phyloP scores from a whole-genome alignment of 35 echinoderm and acorn worm genomes.

The Eucidaris tribuloides region DNA sequence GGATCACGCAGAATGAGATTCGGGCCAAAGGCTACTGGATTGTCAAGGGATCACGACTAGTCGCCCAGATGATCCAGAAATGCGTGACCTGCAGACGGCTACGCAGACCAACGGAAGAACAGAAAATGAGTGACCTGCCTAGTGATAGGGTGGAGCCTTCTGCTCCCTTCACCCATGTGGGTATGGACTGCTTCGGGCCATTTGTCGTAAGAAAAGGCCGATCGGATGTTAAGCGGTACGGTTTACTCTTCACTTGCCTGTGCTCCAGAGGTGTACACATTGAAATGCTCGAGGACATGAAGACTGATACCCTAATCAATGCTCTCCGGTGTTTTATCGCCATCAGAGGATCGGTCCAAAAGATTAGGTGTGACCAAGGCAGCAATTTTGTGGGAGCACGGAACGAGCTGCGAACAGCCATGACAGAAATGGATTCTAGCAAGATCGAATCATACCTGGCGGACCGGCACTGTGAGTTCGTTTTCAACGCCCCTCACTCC shows the following conservation, averaged over 20 bases:
- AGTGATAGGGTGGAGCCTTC: neutral
- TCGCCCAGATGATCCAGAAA: neutral
- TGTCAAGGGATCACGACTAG: neutral
- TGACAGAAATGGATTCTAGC: constrained; percentile 33
- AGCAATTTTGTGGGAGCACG: constrained; percentile 70
- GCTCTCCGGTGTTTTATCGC: constrained; percentile 24
- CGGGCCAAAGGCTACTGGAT: constrained; percentile 16
- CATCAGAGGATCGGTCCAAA: constrained; percentile 22
- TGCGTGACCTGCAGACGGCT: neutral
- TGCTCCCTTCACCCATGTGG: constrained; percentile 51
- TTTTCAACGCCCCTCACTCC: constrained; percentile 42
- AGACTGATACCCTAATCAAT: constrained; percentile 27
- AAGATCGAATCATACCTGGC: neutral
- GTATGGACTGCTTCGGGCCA: constrained; percentile 26
- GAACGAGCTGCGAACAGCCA: constrained; percentile 42
- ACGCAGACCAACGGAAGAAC: constrained; percentile 13
- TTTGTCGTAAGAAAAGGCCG: constrained; percentile 14
- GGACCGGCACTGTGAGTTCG: constrained; percentile 9
- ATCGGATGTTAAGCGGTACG: constrained; percentile 34
- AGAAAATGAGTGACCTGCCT: constrained; percentile 13
- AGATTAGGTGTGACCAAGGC: constrained; percentile 47
- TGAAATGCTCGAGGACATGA: constrained; percentile 21
- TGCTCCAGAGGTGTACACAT: constrained; percentile 45
- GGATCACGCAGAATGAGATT: constrained; percentile 23
- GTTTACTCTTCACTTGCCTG: constrained; percentile 27